A percentile compares a stretch with the other conserved stretches of the same genome.
These are phyloP conservation scores for Saxicola maurus DNA, from an alignment of 2,797 vertebrate genomes.

Conservation along the genomic window DNA sequence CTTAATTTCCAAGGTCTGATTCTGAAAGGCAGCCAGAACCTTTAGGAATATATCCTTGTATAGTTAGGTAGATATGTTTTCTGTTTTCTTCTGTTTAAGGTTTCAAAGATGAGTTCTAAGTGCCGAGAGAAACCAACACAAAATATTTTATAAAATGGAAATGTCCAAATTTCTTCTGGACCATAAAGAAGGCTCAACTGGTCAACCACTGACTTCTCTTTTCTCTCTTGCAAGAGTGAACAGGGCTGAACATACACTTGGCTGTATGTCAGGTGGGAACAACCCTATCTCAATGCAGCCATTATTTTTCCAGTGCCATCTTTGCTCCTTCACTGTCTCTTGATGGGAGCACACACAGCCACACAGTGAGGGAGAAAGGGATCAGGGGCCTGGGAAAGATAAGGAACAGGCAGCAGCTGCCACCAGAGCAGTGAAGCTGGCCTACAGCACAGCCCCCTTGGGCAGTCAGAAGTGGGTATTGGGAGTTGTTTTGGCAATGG, in stretches of 20 bases:
- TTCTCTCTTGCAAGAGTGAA: background rate
- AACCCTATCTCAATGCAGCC: fast-evolving
- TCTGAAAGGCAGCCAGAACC: background rate
- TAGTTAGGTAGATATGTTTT: background rate
- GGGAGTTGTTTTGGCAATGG: background rate
- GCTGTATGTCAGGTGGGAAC: background rate
- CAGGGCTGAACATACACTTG: background rate
- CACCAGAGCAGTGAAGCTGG: background rate
- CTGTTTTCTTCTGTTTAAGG: background rate
- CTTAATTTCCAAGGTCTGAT: background rate
- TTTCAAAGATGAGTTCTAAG: background rate
- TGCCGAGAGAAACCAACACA: background rate
- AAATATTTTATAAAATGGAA: background rate
- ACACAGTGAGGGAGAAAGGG: background rate
- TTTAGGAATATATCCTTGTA: background rate
- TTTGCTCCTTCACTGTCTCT: background rate
- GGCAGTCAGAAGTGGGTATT: background rate
- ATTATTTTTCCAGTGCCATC: background rate
- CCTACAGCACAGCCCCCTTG: background rate
- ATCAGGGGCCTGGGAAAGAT: background rate
- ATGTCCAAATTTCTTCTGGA: background rate
- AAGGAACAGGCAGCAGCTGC: background rate
- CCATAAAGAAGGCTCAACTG: background rate
- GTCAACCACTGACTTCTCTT: background rate
- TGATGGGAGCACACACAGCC: background rate